Evolutionary conservation across 2,113 vertebrate species (phyloP).

Genomic region (Zosterops borbonicus): DNA sequence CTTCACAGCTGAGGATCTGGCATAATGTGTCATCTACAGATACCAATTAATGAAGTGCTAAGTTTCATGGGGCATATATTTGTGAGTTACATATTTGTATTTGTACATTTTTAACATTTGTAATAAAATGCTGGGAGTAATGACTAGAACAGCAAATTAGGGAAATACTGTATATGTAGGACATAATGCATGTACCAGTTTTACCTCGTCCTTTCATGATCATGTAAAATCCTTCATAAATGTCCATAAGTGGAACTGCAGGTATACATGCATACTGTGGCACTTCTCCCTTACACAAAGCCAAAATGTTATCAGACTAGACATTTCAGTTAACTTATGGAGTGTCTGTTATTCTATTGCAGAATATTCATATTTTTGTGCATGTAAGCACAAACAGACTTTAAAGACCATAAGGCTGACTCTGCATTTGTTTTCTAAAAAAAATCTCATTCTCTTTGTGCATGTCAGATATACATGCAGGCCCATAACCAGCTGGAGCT

Average conservation of each 20-base stretch:
- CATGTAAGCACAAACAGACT: not conserved
- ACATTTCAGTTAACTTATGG: not conserved
- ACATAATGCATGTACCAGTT: not conserved
- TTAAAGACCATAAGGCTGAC: not conserved
- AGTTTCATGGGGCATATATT: not conserved
- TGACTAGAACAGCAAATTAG: not conserved
- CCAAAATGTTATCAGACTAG: not conserved
- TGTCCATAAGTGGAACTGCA: not conserved
- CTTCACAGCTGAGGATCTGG: not conserved
- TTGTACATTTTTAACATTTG: not conserved
- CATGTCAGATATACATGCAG: not conserved
- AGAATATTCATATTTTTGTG: not conserved
- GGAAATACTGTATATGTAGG: not conserved
- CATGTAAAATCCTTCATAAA: not conserved
- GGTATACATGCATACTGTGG: not conserved
- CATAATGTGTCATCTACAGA: not conserved
- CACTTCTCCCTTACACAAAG: not conserved
- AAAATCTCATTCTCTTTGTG: not conserved
- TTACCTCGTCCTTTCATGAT: not conserved
- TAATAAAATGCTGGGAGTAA: not conserved
- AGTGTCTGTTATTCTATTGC: not conserved
- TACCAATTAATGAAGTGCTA: not conserved
- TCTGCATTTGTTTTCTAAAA: not conserved
- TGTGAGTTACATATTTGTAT: not conserved
- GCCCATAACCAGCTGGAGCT: not conserved